Conservation (phyloP, 2,797 vertebrate genomes). For the Sebastes oblongus region DNA sequence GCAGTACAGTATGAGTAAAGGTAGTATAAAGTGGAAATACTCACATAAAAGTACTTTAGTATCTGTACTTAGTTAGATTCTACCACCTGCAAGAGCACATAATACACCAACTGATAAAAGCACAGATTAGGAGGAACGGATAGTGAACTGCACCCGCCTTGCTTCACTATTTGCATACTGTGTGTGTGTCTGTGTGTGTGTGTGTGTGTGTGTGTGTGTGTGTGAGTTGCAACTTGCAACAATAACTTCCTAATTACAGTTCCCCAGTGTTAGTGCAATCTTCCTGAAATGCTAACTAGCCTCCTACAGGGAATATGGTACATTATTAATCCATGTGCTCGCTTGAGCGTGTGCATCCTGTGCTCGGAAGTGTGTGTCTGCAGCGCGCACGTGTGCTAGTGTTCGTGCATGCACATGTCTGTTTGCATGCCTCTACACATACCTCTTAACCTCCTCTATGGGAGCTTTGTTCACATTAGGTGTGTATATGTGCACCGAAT, state of each 20-base stretch:
- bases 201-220: slow-evolving; percentile 7
- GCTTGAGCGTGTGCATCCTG: slow-evolving; percentile 41
- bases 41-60: background rate
- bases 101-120: background rate
- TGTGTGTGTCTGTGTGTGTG: background rate
- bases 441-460: background rate
- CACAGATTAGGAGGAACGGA: background rate
- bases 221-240: slow-evolving; percentile 53
- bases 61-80: background rate
- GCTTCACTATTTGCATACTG: slow-evolving; percentile 21
- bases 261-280: slow-evolving; percentile 70
- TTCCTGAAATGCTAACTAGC: slow-evolving; percentile 76
- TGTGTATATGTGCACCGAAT: background rate
- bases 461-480: background rate
- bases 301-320: slow-evolving; percentile 67
- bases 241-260: slow-evolving; percentile 76
- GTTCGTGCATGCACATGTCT: background rate
- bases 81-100: background rate
- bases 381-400: background rate
- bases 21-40: background rate
- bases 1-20: background rate
- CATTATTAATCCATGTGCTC: slow-evolving; percentile 74
- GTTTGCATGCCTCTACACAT: background rate
- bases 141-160: background rate
- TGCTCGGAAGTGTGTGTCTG: slow-evolving; percentile 22